phyloP scores from a whole-genome alignment of 2,888 invertebrate species.

The Mystacides longicornis region DNA sequence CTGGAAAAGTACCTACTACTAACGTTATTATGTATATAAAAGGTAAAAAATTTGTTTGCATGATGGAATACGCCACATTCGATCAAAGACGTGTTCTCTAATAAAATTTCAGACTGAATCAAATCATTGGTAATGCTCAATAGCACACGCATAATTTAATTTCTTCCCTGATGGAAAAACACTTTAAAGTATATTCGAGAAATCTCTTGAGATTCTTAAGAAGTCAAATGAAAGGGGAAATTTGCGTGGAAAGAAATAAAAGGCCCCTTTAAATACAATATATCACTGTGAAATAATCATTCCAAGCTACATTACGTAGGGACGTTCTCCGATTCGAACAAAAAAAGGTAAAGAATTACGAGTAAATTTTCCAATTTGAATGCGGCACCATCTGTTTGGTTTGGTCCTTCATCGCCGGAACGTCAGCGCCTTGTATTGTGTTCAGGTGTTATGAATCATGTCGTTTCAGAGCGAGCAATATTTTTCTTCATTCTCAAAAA shows the following conservation, averaged over 20 bases:
- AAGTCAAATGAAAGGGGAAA: constrained; percentile 1
- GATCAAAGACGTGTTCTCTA: no score
- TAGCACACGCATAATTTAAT: not conserved
- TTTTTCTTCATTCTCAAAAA: not conserved
- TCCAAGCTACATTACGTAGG: constrained; percentile 10
- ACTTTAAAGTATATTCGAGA: not conserved
- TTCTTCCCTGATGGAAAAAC: constrained; percentile 4
- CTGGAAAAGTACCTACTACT: no score
- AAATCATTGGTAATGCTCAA: not conserved
- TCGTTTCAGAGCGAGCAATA: not conserved
- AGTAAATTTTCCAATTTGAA: constrained; percentile 22
- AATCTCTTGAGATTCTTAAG: not conserved
- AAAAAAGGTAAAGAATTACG: constrained; percentile 18
- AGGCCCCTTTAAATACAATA: constrained; percentile 6
- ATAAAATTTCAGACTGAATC: no score
- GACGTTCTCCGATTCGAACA: constrained; percentile 1
- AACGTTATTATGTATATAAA: no score
- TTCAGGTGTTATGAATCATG: constrained; percentile 5
- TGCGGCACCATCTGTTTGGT: constrained; percentile 19
- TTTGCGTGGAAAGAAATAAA: not conserved
- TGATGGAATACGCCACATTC: no score
- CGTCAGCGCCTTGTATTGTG: constrained; percentile 9
- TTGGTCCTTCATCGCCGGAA: constrained; percentile 17
- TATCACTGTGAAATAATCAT: constrained; percentile 16
- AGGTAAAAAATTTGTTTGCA: no score